Evolutionary conservation across 2,797 vertebrate species (phyloP).

Genomic region (Phalanger gymnotis): DNA sequence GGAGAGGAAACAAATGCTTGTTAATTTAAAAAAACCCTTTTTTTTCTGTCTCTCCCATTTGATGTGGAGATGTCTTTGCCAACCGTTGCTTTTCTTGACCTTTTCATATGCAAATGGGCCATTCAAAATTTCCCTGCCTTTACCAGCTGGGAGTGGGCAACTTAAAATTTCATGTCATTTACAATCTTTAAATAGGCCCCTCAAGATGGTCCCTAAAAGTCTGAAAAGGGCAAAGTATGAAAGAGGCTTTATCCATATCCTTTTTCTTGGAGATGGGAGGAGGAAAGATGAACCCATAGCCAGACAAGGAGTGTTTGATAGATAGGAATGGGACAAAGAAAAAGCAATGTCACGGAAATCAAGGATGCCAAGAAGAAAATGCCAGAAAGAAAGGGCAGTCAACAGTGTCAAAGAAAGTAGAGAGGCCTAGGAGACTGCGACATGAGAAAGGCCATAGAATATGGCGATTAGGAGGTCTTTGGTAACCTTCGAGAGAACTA

Average conservation of each 20-base stretch:
- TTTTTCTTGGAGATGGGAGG: not conserved
- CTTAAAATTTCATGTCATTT: not conserved
- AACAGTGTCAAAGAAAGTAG: not conserved
- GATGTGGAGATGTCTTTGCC: not conserved
- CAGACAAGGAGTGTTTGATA: not conserved
- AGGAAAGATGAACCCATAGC: not conserved
- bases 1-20: not conserved
- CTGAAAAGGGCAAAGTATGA: not conserved
- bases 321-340: not conserved
- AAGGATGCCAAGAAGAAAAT: not conserved
- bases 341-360: not conserved
- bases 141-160: not conserved
- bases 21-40: not conserved
- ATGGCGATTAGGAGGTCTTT: not conserved
- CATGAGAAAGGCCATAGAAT: not conserved
- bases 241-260: not conserved
- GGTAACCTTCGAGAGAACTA: not conserved
- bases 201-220: not conserved
- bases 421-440: not conserved
- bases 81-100: not conserved
- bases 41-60: not conserved
- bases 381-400: not conserved
- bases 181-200: not conserved
- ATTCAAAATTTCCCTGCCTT: not conserved
- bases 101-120: not conserved